A percentile compares a stretch with the other conserved stretches of the same genome.
Evolutionary conservation across 2,888 invertebrate genomes (phyloP).

Genomic region (Trichogramma evanescens): DNA sequence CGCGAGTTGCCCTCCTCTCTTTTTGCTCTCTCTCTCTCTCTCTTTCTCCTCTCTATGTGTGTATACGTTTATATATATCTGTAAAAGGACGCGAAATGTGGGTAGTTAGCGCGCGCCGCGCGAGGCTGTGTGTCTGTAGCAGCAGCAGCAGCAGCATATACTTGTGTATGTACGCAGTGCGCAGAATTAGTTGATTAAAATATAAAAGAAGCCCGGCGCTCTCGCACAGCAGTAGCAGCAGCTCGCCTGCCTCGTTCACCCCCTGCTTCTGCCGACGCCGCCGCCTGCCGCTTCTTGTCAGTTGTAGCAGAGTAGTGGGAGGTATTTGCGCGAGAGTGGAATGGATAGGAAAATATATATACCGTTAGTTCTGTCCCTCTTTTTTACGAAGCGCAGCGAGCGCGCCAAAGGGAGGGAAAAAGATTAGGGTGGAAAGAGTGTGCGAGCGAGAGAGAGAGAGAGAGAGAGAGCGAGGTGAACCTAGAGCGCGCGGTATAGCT

Average conservation of each 20-base stretch:
- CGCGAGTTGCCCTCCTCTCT: constrained; percentile 25
- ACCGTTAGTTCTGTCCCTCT: constrained; percentile 23
- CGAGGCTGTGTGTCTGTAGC: constrained; percentile 23
- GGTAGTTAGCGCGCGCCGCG: constrained; percentile 11
- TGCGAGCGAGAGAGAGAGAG: constrained; percentile 13
- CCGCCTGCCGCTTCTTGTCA: constrained; percentile 10
- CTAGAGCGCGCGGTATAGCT: constrained; percentile 29
- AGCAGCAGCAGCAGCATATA: constrained; percentile 12
- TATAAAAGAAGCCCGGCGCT: constrained; percentile 42
- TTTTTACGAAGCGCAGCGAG: background rate
- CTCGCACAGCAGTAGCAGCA: constrained; percentile 22
- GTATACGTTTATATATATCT: background rate
- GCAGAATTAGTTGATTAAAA: constrained; percentile 48
- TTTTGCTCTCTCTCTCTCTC: background rate
- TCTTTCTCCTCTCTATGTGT: background rate
- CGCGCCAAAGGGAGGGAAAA: background rate
- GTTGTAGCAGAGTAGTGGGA: constrained; percentile 4
- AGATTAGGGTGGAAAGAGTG: constrained; percentile 15
- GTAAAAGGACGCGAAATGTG: constrained; percentile 23
- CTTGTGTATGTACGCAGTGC: constrained; percentile 45
- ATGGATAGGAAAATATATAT: constrained; percentile 18
- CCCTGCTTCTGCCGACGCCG: constrained; percentile 18
- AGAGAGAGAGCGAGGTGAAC: constrained; percentile 24
- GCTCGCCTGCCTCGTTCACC: background rate
- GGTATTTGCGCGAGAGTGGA: constrained; percentile 18